A percentile compares a stretch with the other conserved stretches of the same genome.
These are phyloP conservation scores for Phaethon lepturus DNA, from an alignment of 2,113 vertebrate genomes.

Conservation along the genomic window DNA sequence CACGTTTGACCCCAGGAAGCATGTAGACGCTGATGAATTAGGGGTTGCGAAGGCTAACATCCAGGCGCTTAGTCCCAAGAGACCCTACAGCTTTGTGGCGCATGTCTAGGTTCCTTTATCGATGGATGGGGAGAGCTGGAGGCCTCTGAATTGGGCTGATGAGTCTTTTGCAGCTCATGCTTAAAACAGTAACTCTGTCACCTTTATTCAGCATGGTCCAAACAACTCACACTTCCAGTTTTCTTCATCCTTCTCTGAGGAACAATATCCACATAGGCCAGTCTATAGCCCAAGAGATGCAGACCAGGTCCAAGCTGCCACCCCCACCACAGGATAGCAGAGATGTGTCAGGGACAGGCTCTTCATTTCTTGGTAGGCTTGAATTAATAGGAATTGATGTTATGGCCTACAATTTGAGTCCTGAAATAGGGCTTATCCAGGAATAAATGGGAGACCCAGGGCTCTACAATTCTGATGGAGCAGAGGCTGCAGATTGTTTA, in stretches of 20 bases:
- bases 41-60: neutral
- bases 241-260: neutral
- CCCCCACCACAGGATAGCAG: neutral
- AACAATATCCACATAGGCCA: neutral
- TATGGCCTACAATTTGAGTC: neutral
- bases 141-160: neutral
- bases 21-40: neutral
- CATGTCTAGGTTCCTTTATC: neutral
- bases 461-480: neutral
- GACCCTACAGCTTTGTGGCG: neutral
- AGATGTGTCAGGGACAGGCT: neutral
- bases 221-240: neutral
- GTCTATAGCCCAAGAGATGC: neutral
- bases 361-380: neutral
- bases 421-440: neutral
- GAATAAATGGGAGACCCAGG: accelerated
- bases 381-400: neutral
- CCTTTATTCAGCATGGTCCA: neutral
- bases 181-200: neutral
- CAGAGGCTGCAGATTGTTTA: neutral
- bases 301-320: neutral
- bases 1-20: accelerated
- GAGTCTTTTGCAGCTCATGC: neutral
- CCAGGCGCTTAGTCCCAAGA: neutral
- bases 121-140: neutral